Evolutionary conservation across 2,113 vertebrate genomes (phyloP).

Genomic region (Burhinus bistriatus): DNA sequence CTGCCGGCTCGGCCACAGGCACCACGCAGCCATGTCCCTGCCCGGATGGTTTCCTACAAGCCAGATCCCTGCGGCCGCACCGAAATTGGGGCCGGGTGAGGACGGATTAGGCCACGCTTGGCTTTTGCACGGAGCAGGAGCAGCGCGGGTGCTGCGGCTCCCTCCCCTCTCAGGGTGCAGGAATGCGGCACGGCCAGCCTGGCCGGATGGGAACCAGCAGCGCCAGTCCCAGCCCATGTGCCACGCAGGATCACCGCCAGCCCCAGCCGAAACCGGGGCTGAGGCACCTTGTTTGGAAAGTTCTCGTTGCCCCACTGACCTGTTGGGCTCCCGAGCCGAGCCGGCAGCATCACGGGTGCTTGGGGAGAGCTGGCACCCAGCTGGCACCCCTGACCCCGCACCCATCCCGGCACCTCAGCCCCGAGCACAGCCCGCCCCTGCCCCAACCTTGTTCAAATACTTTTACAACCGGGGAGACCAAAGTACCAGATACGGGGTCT

Average conservation of each 20-base stretch:
- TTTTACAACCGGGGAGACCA: not conserved
- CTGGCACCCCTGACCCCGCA: not conserved
- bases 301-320: not conserved
- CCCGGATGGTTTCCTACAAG: rapidly evolving
- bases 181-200: not conserved
- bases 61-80: not conserved
- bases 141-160: not conserved
- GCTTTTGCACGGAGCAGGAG: not conserved
- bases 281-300: not conserved
- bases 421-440: not conserved
- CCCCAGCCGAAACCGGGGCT: not conserved
- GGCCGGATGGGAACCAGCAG: not conserved
- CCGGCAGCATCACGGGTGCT: not conserved
- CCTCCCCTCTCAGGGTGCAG: not conserved
- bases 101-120: not conserved
- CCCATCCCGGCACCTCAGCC: not conserved
- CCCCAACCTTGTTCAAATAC: not conserved
- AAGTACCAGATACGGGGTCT: not conserved
- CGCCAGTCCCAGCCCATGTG: not conserved
- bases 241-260: not conserved
- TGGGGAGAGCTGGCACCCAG: not conserved
- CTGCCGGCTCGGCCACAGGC: not conserved
- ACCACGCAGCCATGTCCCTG: too few relatives aligned
- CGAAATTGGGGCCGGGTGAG: rapidly evolving
- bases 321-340: rapidly evolving